phyloP scores from a whole-genome alignment of 2,113 vertebrate genomes.

The Anguilla japonica region DNA sequence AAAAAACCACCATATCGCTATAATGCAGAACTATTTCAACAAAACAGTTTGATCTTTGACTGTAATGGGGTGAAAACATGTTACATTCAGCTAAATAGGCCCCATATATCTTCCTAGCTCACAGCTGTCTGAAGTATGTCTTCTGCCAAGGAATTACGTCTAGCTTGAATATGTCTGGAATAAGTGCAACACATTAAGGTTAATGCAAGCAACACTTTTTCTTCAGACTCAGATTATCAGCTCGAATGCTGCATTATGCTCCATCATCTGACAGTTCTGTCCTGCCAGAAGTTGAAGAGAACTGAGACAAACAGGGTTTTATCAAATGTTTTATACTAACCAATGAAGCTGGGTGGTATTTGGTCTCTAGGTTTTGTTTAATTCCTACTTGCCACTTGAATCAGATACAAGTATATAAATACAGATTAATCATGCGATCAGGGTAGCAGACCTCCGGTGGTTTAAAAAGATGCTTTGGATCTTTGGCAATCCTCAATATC shows the following conservation, averaged over 20 bases:
- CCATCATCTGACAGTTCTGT: background rate
- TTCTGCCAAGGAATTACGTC: background rate
- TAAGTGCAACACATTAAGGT: background rate
- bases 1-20: background rate
- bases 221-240: background rate
- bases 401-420: background rate
- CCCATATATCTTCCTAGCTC: background rate
- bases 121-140: background rate
- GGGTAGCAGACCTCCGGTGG: background rate
- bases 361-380: background rate
- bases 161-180: background rate
- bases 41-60: slow-evolving; percentile 15
- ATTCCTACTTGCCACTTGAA: background rate
- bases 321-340: background rate
- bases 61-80: background rate
- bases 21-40: background rate
- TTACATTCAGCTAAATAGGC: background rate
- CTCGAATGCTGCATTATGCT: background rate
- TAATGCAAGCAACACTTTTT: background rate
- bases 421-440: background rate
- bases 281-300: background rate
- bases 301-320: background rate
- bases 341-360: background rate
- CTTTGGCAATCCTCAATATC: background rate
- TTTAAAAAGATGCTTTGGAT: background rate